phyloP scores from a whole-genome alignment of 2,113 vertebrate species.

The Pituophis catenifer region DNA sequence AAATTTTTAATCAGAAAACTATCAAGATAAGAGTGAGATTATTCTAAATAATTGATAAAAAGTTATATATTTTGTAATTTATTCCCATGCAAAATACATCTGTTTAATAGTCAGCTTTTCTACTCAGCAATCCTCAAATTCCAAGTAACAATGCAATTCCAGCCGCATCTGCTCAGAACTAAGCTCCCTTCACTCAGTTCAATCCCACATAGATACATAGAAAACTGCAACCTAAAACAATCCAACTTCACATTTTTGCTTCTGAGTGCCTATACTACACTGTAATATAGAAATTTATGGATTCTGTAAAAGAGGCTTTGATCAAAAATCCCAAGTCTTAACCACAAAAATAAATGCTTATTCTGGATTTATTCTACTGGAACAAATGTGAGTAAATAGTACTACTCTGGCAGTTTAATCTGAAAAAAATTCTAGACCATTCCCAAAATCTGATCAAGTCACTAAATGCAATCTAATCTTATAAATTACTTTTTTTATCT shows the following conservation, averaged over 20 bases:
- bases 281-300: background rate
- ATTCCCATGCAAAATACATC: conserved; percentile 16
- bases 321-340: background rate
- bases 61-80: conserved; percentile 15
- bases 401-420: background rate
- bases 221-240: background rate
- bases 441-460: background rate
- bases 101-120: background rate
- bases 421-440: background rate
- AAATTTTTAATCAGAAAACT: conserved; percentile 61
- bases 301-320: background rate
- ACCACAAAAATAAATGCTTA: background rate
- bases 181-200: background rate
- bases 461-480: background rate
- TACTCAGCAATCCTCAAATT: background rate
- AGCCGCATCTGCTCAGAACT: background rate
- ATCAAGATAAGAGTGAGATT: conserved; percentile 41
- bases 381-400: background rate
- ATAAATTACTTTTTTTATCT: background rate
- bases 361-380: background rate
- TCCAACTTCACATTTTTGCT: background rate
- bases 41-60: conserved; percentile 32
- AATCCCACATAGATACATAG: background rate
- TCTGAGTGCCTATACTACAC: background rate
- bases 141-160: background rate